phyloP scores from a whole-genome alignment of 2,888 invertebrate genomes.

The Oegoconia quadripuncta region DNA sequence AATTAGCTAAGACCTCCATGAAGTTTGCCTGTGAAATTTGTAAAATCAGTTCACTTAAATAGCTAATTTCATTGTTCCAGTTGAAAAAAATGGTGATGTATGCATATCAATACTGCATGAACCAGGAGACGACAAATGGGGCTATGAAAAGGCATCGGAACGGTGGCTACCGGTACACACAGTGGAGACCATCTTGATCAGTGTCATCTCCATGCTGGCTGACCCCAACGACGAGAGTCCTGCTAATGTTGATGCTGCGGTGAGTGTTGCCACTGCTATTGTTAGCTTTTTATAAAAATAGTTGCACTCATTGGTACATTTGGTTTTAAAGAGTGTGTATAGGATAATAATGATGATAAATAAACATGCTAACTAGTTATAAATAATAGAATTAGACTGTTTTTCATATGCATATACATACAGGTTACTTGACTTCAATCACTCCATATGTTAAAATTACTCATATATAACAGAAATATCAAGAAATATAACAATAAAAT shows the following conservation, averaged over 20 bases:
- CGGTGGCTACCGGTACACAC: slow-evolving; percentile 99
- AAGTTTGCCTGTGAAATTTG: too few relatives aligned
- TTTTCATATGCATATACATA: too few relatives aligned
- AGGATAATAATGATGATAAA: too few relatives aligned
- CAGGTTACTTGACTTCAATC: too few relatives aligned
- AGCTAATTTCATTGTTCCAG: too few relatives aligned
- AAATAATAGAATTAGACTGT: too few relatives aligned
- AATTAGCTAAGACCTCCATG: too few relatives aligned
- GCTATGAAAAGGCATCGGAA: slow-evolving; percentile 98
- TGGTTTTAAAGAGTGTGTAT: neutral
- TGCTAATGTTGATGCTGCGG: slow-evolving; percentile 99
- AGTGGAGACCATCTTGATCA: slow-evolving; percentile 98
- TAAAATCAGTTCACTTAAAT: too few relatives aligned
- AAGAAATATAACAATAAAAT: too few relatives aligned
- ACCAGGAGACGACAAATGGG: slow-evolving; percentile 99
- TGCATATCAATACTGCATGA: slow-evolving; percentile 99
- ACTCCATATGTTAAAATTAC: too few relatives aligned
- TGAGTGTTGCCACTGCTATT: slow-evolving; percentile 77
- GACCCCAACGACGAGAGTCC: slow-evolving; percentile 99
- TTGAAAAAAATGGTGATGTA: slow-evolving; percentile 97
- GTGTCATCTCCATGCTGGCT: slow-evolving; percentile 99
- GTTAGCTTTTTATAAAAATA: neutral
- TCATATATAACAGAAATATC: too few relatives aligned
- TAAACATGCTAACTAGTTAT: too few relatives aligned
- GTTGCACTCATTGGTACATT: neutral